phyloP scores from a whole-genome alignment of 1,140 invertebrate species.

The Musca vetustissima region DNA sequence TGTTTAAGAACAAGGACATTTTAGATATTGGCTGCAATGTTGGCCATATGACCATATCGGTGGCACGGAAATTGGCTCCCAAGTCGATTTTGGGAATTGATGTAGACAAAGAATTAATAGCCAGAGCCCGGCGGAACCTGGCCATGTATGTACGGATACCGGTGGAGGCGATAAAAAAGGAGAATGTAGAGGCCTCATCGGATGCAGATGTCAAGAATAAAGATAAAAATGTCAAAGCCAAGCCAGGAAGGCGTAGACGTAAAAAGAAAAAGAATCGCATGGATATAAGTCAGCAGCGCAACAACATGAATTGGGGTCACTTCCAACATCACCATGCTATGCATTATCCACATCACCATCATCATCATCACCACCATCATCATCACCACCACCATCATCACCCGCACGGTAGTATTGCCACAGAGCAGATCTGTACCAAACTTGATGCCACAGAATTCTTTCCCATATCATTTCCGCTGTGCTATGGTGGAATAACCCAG shows the following conservation, averaged over 20 bases:
- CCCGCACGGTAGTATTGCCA: slow-evolving; percentile 33
- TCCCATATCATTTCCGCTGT: slow-evolving; percentile 82
- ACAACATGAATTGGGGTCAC: no score
- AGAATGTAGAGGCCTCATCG: not conserved
- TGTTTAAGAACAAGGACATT: slow-evolving; percentile 89
- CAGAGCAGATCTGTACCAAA: slow-evolving; percentile 36
- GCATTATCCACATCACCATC: slow-evolving; percentile 13
- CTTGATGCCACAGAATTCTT: slow-evolving; percentile 63
- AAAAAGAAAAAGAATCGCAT: slow-evolving; percentile 4
- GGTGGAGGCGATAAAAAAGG: slow-evolving; percentile 28
- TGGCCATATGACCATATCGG: slow-evolving; percentile 85
- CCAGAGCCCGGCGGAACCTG: slow-evolving; percentile 52
- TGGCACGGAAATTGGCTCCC: slow-evolving; percentile 84
- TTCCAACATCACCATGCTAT: slow-evolving; percentile 8
- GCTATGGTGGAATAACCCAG: slow-evolving; percentile 66
- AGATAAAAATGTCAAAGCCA: not conserved
- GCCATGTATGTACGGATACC: slow-evolving; percentile 49
- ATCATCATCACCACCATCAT: slow-evolving; percentile 16
- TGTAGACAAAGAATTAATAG: slow-evolving; percentile 88
- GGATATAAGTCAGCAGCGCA: not conserved
- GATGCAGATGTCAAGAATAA: slow-evolving; percentile 16
- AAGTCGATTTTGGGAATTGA: slow-evolving; percentile 90
- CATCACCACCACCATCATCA: slow-evolving; percentile 24
- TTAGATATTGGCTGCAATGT: slow-evolving; percentile 98
- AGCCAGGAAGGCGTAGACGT: not conserved